phyloP scores from a whole-genome alignment of 2,888 invertebrate species.

The Emmelina monodactyla region DNA sequence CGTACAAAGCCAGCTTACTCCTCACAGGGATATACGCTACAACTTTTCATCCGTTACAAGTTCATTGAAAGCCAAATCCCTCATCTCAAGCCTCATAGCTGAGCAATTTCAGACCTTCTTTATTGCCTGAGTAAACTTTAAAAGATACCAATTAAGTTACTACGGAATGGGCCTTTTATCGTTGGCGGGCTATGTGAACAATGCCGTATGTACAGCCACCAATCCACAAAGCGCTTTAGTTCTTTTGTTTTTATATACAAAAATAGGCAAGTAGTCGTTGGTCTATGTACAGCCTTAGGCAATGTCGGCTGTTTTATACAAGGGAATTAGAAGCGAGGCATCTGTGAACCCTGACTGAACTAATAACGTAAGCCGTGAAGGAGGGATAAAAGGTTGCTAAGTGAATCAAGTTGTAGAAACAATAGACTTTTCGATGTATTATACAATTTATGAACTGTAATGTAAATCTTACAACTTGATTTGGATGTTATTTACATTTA shows the following conservation, averaged over 20 bases:
- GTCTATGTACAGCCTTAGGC: conserved; percentile 21
- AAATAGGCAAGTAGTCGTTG: no score
- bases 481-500: no score
- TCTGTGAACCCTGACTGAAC: conserved; percentile 25
- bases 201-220: conserved; percentile 20
- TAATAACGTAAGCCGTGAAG: conserved; percentile 24
- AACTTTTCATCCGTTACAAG: conserved; percentile 1
- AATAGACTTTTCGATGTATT: no score
- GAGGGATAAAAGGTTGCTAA: no score
- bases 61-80: conserved; percentile 1
- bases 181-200: conserved; percentile 39
- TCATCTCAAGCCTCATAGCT: conserved; percentile 13
- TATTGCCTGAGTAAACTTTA: conserved; percentile 56
- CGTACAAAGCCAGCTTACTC: not conserved
- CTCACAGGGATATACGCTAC: not conserved
- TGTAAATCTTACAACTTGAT: no score
- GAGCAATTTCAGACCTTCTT: conserved; percentile 29
- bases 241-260: no score
- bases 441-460: no score
- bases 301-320: conserved; percentile 30
- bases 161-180: conserved; percentile 31
- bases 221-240: not conserved
- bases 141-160: conserved; percentile 58
- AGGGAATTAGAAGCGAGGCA: conserved; percentile 33
- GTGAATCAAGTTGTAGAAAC: no score